Percentiles rank a stretch among this genome's conserved stretches.
These are phyloP conservation scores for Herminia tarsipennalis DNA, from an alignment of 2,888 invertebrate species.

Conservation along the genomic window DNA sequence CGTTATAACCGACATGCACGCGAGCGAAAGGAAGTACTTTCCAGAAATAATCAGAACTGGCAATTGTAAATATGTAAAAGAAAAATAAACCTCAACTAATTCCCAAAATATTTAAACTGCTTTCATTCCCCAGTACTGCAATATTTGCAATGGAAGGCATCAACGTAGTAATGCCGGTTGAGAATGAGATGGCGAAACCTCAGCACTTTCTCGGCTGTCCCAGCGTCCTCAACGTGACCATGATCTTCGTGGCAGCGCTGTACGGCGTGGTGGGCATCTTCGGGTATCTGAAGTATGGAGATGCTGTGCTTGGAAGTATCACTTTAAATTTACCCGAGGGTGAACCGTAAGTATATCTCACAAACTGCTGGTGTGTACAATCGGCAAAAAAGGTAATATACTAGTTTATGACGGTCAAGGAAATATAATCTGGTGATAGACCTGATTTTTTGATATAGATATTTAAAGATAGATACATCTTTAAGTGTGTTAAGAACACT, in stretches of 20 bases:
- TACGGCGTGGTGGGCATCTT: conserved; percentile 94
- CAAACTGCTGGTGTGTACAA: too few relatives aligned
- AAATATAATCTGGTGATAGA: too few relatives aligned
- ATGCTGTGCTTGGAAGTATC: conserved; percentile 88
- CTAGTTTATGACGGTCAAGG: too few relatives aligned
- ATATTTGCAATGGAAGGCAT: conserved; percentile 99
- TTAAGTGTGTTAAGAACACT: too few relatives aligned
- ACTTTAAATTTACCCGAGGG: conserved; percentile 92
- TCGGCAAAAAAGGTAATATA: too few relatives aligned
- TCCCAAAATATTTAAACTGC: too few relatives aligned
- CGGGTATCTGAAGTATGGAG: conserved; percentile 94
- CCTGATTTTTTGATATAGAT: too few relatives aligned
- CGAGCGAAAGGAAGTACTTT: too few relatives aligned
- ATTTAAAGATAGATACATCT: too few relatives aligned
- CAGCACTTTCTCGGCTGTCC: conserved; percentile 91
- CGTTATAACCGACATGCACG: too few relatives aligned
- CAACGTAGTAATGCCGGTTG: conserved; percentile 96
- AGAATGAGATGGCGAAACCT: conserved; percentile 95
- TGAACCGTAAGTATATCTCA: conserved; percentile 85
- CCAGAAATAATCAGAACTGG: background rate
- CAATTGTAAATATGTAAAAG: background rate
- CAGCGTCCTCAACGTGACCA: conserved; percentile 94
- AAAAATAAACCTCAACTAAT: too few relatives aligned
- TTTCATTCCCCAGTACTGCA: conserved; percentile 88
- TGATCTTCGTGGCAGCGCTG: conserved; percentile 91